A percentile compares a stretch with the other conserved stretches of the same genome.
These are phyloP conservation scores for Caiman crocodilus DNA, from an alignment of 2,797 vertebrate species.

Conservation along the genomic window DNA sequence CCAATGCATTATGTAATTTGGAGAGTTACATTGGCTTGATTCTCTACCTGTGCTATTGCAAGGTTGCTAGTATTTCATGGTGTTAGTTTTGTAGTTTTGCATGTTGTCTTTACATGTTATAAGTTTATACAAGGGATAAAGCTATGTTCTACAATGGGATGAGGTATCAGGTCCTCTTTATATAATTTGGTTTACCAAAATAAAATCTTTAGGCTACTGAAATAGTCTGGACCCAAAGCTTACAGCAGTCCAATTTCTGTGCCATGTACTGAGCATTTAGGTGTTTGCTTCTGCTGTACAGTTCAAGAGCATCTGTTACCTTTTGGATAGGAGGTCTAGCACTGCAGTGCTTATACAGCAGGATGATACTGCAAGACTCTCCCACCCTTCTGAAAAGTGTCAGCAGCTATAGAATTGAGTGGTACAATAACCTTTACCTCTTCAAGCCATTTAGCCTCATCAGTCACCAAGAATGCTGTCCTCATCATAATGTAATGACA, in stretches of 20 bases:
- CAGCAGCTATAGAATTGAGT: neutral
- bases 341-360: neutral
- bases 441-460: neutral
- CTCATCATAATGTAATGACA: neutral
- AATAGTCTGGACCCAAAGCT: neutral
- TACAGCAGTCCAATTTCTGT: neutral
- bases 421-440: neutral
- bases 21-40: neutral
- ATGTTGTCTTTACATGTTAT: neutral
- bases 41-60: neutral
- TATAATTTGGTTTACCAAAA: neutral
- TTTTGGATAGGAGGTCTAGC: neutral
- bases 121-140: neutral
- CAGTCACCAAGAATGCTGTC: neutral
- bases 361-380: neutral
- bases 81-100: neutral
- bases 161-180: neutral
- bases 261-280: neutral
- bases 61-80: neutral
- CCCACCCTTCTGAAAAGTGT: neutral
- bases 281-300: neutral
- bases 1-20: neutral
- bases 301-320: neutral
- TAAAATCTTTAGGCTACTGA: neutral
- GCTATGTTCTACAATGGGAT: neutral